Conservation (phyloP, 2,888 invertebrate species). For the Nephrotoma flavescens region DNA sequence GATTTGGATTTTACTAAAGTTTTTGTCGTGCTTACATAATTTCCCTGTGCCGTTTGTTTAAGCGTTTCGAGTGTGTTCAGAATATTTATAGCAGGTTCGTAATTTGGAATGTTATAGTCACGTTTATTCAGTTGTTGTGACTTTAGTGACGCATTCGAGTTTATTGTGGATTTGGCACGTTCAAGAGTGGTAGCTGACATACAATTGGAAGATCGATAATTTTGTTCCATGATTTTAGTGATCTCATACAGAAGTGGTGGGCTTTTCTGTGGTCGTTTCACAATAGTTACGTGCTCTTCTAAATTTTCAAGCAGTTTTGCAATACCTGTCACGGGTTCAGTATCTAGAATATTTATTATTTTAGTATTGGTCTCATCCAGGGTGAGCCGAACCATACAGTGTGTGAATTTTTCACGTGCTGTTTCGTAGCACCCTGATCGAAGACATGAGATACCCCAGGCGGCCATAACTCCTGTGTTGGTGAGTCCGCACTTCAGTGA, state of each 20-base stretch:
- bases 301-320: conserved; percentile 8
- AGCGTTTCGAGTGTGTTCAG: conserved; percentile 43
- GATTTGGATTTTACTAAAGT: conserved; percentile 26
- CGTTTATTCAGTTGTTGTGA: conserved; percentile 26
- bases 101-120: conserved; percentile 36
- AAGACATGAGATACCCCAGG: conserved; percentile 75
- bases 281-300: conserved; percentile 14
- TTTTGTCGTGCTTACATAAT: conserved; percentile 30
- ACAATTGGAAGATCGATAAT: conserved; percentile 29
- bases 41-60: conserved; percentile 39
- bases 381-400: conserved; percentile 26
- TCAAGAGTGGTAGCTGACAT: conserved; percentile 25
- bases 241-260: conserved; percentile 57
- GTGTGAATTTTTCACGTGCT: conserved; percentile 28
- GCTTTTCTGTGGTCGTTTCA: conserved; percentile 40
- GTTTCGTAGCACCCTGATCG: conserved; percentile 63
- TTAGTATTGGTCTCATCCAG: conserved; percentile 20
- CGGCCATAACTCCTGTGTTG: conserved; percentile 63
- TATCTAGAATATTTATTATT: conserved; percentile 18
- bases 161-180: conserved; percentile 23
- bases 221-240: conserved; percentile 49
- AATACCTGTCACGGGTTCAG: conserved; percentile 5
- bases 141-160: conserved; percentile 25
- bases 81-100: conserved; percentile 43
- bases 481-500: conserved; percentile 78